Evolutionary conservation across 2,797 vertebrate genomes (phyloP).

Genomic region (Garrulus glandarius): DNA sequence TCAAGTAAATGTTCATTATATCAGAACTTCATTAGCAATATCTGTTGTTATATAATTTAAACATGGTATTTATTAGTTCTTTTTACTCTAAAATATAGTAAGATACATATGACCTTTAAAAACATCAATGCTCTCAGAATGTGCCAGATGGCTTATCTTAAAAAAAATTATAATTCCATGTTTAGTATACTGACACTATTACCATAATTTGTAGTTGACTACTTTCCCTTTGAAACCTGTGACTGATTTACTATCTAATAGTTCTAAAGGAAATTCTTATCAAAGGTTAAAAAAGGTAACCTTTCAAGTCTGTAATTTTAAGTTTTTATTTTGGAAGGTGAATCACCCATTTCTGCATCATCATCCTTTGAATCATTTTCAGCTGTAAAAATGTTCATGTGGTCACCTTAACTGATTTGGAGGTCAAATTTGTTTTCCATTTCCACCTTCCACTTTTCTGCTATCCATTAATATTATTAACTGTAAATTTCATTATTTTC

Average conservation of each 20-base stretch:
- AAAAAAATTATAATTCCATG: not conserved
- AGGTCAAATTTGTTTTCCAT: not conserved
- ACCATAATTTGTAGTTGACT: not conserved
- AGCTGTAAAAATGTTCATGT: not conserved
- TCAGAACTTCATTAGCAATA: not conserved
- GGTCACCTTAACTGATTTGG: not conserved
- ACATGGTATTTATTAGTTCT: not conserved
- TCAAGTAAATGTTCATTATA: not conserved
- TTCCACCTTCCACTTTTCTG: not conserved
- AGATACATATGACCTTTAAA: not conserved
- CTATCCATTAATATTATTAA: not conserved
- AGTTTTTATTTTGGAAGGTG: not conserved
- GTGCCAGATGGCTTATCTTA: not conserved
- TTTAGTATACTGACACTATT: not conserved
- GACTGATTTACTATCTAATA: not conserved
- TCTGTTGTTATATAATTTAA: not conserved
- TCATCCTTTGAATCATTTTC: not conserved
- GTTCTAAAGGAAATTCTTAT: not conserved
- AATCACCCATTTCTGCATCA: not conserved
- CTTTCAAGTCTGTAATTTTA: not conserved
- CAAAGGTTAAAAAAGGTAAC: not conserved
- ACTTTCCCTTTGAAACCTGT: not conserved
- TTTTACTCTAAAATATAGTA: not conserved
- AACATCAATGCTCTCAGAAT: not conserved
- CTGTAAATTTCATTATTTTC: not conserved